These are phyloP conservation scores for Lampropteryx suffumata DNA, from an alignment of 2,888 invertebrate genomes.

Conservation along the genomic window DNA sequence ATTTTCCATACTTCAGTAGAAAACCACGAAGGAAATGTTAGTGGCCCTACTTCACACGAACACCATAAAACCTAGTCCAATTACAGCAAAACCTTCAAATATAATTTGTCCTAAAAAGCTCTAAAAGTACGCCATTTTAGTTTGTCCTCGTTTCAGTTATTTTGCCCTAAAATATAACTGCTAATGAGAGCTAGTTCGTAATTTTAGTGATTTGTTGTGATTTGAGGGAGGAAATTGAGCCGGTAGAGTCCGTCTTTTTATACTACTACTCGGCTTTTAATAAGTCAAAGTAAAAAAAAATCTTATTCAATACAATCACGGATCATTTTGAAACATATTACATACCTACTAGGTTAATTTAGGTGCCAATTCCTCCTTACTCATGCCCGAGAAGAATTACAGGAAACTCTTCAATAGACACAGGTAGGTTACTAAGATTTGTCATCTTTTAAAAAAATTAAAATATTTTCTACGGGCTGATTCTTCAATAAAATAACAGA, in stretches of 20 bases:
- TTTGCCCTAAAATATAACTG: conserved; percentile 56
- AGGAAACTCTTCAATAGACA: too few species aligned
- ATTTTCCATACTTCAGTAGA: neutral
- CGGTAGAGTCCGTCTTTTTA: conserved; percentile 7
- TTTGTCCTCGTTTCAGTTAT: conserved; percentile 44
- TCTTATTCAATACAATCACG: too few species aligned
- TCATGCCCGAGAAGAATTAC: too few species aligned
- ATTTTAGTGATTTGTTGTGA: conserved; percentile 68
- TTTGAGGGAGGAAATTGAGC: neutral
- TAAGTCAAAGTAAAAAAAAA: too few species aligned
- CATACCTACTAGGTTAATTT: too few species aligned
- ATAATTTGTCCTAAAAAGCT: conserved; percentile 21
- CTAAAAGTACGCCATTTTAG: conserved; percentile 44
- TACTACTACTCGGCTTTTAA: too few species aligned
- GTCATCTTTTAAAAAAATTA: too few species aligned
- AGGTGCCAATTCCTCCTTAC: too few species aligned
- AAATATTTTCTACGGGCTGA: too few species aligned
- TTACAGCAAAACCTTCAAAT: conserved; percentile 18
- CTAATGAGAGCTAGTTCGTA: conserved; percentile 67
- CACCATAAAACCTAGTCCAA: conserved; percentile 26
- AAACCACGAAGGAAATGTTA: conserved; percentile 9
- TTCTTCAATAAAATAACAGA: too few species aligned
- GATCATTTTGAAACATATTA: too few species aligned
- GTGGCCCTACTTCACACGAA: conserved; percentile 24
- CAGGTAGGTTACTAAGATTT: too few species aligned